Evolutionary conservation across 2,113 vertebrate genomes (phyloP).

Genomic region (Chrysochloris asiatica): DNA sequence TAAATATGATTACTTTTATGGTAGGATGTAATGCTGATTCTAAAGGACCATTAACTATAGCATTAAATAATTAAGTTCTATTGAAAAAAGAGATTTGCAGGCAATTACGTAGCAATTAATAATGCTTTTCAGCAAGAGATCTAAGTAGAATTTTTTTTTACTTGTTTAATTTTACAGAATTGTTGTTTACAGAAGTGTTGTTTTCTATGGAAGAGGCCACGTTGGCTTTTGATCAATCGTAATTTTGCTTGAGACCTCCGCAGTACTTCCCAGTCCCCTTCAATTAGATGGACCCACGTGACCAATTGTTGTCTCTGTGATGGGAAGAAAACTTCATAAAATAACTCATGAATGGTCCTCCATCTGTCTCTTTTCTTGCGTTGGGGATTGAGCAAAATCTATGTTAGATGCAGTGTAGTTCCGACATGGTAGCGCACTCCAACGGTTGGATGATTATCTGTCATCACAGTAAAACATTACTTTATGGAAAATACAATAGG

Average conservation of each 20-base stretch:
- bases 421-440: neutral
- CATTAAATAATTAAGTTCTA: neutral
- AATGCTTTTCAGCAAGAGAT: neutral
- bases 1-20: neutral
- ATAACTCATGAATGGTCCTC: neutral
- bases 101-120: neutral
- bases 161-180: neutral
- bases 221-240: neutral
- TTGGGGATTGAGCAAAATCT: neutral
- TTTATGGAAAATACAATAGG: neutral
- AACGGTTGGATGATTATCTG: neutral
- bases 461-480: neutral
- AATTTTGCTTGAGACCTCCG: neutral
- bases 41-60: neutral
- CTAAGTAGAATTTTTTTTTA: no score
- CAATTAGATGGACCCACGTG: neutral
- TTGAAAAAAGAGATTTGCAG: neutral
- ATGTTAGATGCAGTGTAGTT: neutral
- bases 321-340: neutral
- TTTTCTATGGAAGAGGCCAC: neutral
- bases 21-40: neutral
- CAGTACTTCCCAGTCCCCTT: neutral
- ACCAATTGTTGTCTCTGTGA: neutral
- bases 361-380: neutral
- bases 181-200: neutral